phyloP scores from a whole-genome alignment of 2,113 vertebrate genomes.

The Brachyhypopomus gauderio region DNA sequence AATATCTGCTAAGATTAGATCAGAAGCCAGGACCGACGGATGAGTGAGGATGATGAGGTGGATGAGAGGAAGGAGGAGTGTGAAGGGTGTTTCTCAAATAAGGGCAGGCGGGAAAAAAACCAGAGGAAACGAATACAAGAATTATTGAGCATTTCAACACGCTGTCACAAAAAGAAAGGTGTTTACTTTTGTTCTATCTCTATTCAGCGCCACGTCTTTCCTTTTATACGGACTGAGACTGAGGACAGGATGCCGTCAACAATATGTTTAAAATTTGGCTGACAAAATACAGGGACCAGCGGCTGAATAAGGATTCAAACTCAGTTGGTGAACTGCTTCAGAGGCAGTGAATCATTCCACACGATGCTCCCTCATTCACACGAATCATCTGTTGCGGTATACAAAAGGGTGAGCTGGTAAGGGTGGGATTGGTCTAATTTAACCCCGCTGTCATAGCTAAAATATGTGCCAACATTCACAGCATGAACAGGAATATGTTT shows the following conservation, averaged over 20 bases:
- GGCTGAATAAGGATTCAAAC: conserved; percentile 14
- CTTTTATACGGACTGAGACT: conserved; percentile 24
- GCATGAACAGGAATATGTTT: neutral
- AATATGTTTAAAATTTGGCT: conserved; percentile 47
- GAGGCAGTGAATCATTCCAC: conserved; percentile 23
- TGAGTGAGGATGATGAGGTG: conserved; percentile 29
- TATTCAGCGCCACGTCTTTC: neutral
- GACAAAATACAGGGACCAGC: conserved; percentile 36
- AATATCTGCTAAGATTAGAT: conserved; percentile 33
- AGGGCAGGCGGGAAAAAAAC: neutral
- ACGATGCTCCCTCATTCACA: conserved; percentile 15
- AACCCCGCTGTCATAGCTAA: conserved; percentile 1
- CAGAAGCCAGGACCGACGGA: neutral
- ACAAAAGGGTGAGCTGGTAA: neutral
- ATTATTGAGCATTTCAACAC: neutral
- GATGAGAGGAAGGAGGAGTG: conserved; percentile 14
- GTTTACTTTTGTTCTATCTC: neutral
- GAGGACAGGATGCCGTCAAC: conserved; percentile 44
- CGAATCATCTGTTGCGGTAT: neutral
- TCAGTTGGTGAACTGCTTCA: neutral
- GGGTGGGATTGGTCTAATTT: conserved; percentile 6
- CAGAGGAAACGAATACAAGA: neutral
- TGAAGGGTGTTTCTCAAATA: neutral
- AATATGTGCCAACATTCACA: conserved; percentile 11
- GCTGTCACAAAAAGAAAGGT: neutral